Base-by-base conservation (phyloP, 2,888 invertebrate genomes). In the Athrips mouffetella region DNA sequence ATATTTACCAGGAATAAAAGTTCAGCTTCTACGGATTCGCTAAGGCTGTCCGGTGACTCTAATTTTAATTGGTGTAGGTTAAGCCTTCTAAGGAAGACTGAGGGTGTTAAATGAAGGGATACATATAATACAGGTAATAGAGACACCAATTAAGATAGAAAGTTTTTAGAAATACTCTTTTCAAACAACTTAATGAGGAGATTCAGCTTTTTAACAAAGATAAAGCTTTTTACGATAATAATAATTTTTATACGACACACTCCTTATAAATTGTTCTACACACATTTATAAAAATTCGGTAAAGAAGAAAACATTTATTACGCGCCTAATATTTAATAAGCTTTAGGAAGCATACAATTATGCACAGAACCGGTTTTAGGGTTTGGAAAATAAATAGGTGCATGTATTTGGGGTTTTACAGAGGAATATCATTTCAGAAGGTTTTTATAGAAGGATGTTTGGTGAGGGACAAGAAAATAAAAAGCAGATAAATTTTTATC, bases 281-380 rank as follows among this genome's bases (percentile, higher is more conserved):
- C 67, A 73, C 66, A 77, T 57, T 67, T 33, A 37, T 3, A 76
- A 75, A 69, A 67, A 67, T 72, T 76, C 72, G 69, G 67, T 75
- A 65, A 65, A 80, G 77, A 86, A 86, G 78, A 81, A 81, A 80
- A 88, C 88, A 88, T 87, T 80, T 81, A 88, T 88, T 88, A 88
- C 86, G 80, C 83, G 88, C 87, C 88, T 87, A 88, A 75, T 74
- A 77, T 74, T 41, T 87, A 88, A 85, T 81, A 87, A 88, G 87
- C 86, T 67, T 79, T 80, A 76, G 81, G 76, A 87, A 88, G 86
- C 87, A 64, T 65, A 85, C 84, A 83, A 84, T 76, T 81, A 84
- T 81, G 78, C 80, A 29, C 40, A 40, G 47, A 18, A 41, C 29
- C 47, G 40, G 41, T 37, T 39, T 23, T 40, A 48, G 46, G 50